These are phyloP conservation scores for Lycocorax pyrrhopterus DNA, from an alignment of 2,113 vertebrate genomes.

Conservation along the genomic window DNA sequence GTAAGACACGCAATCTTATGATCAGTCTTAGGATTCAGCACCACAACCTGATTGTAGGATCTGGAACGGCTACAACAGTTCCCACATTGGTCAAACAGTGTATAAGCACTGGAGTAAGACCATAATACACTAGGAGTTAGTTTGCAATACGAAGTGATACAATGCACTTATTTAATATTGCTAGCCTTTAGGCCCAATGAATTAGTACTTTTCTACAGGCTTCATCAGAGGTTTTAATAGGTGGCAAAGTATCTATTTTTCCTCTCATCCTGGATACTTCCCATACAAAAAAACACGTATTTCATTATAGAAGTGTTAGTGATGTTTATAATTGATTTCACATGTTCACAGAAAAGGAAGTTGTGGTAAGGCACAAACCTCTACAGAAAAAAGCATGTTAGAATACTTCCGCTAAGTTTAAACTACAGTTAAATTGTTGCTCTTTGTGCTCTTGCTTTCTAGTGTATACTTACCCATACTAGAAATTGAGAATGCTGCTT, in stretches of 20 bases:
- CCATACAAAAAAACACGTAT: neutral
- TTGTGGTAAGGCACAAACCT: neutral
- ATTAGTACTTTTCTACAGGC: neutral
- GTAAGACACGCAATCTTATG: neutral
- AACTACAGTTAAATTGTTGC: neutral
- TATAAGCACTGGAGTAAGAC: neutral
- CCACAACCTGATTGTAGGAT: neutral
- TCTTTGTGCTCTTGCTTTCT: neutral
- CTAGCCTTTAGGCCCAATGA: neutral
- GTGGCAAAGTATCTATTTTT: neutral
- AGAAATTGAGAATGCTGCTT: neutral
- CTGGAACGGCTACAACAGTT: neutral
- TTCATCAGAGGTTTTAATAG: neutral
- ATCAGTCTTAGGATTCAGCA: neutral
- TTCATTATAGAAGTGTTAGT: neutral
- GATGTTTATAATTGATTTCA: neutral
- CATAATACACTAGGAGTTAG: neutral
- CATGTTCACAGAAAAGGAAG: neutral
- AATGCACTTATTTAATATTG: neutral
- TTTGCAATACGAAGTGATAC: neutral
- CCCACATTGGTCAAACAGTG: neutral
- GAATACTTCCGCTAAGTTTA: neutral
- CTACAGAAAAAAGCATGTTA: neutral
- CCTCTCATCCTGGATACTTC: neutral
- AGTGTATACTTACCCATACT: accelerated